Evolutionary conservation across 1,140 invertebrate genomes (phyloP).

Genomic region (Platyura marginata): DNA sequence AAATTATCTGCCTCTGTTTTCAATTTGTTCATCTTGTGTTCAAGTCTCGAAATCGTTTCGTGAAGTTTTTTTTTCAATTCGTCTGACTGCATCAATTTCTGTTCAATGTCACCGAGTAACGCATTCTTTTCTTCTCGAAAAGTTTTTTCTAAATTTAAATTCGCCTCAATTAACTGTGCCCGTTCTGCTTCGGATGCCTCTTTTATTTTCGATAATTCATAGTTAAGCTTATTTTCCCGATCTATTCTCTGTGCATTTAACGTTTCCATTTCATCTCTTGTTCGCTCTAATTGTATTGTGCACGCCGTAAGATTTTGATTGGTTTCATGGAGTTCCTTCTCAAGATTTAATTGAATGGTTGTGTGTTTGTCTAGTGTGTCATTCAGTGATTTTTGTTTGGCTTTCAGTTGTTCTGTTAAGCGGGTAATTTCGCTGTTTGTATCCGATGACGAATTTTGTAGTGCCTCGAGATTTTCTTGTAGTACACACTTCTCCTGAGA

Average conservation of each 20-base stretch:
- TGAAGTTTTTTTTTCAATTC: no score
- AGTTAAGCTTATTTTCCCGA: slow-evolving; percentile 1
- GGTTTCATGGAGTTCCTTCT: background rate
- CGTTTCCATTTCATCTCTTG: background rate
- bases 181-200: background rate
- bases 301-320: background rate
- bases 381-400: slow-evolving; percentile 10
- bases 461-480: slow-evolving; percentile 10
- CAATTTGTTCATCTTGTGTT: background rate
- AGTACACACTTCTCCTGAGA: slow-evolving; percentile 10
- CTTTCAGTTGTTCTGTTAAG: slow-evolving; percentile 11
- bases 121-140: background rate
- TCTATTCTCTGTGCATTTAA: background rate
- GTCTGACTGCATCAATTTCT: no score
- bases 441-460: slow-evolving; percentile 6
- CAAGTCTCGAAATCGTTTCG: background rate
- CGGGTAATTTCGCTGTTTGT: slow-evolving; percentile 10
- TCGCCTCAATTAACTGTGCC: background rate
- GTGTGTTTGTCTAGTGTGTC: slow-evolving; percentile 8
- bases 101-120: background rate
- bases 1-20: background rate
- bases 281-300: background rate
- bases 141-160: background rate
- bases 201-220: slow-evolving; percentile 1
- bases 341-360: background rate